Base-by-base conservation (phyloP, 2,888 invertebrate species). In the Liodrosophila aerea region DNA sequence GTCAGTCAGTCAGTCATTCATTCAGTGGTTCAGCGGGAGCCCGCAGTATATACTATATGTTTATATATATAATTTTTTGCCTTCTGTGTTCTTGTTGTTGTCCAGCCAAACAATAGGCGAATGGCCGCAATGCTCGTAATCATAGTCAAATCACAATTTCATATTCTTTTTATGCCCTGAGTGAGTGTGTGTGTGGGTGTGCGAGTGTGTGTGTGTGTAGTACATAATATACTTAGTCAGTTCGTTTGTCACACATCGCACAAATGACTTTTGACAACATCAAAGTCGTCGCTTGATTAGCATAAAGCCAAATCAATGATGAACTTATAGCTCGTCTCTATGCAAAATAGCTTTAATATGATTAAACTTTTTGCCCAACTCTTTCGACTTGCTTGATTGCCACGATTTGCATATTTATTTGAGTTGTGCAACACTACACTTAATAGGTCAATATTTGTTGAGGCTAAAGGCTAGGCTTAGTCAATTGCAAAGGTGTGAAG, bases 81-180 rank as follows among this genome's bases (percentile, higher is more conserved):
- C 29, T 7, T 29, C 5, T 29, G 22, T 29, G 8, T 29, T 7
- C 1, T 9, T 29, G 12, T 43, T 43, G 52, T 29, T 63, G 43
- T 39, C 47, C 57, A 12, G 7, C 40, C 31, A 47, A 62, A 52
- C n/a, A 51, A 46, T 47, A 31, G 12, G 16, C 31, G 41, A 57
- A 50, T 57, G 51, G 40, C 27, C 37, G 33, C 33, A 45, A 34
- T 51, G 9, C 34, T 64, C 62, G 51, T 69, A 68, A 73, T 73
- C 73, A 52, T 63, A 46, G 49, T 57, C 57, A 46, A 69, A 69
- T 73, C 69, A 62, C 69, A 73, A 68, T 69, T 73, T 69, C 37
- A 69, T 73, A 68, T 73, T 62, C 62, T 52, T 61, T 66, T 67
- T 72, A 68, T 67, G 57, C n/a, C n/a, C n/a, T n/a, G 9, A 12